These are phyloP conservation scores for Hermaeophaga mercurialis DNA, from an alignment of 2,888 invertebrate species.

Conservation along the genomic window DNA sequence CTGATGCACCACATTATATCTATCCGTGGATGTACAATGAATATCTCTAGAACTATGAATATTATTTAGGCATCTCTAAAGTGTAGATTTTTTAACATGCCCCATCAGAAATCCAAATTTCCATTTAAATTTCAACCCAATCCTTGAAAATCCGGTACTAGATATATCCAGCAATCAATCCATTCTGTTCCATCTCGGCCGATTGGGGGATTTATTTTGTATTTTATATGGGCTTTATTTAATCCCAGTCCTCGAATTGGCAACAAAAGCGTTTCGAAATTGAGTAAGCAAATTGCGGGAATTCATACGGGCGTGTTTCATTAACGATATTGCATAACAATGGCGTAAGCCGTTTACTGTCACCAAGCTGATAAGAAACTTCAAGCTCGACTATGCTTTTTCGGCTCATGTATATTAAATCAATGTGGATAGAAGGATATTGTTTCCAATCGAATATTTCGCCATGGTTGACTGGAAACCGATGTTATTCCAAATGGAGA, in stretches of 20 bases:
- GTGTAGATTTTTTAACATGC: no score
- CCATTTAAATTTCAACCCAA: no score
- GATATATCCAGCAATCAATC: no score
- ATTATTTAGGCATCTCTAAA: no score
- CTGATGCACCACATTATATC: no score
- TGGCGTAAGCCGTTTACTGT: conserved; percentile 5
- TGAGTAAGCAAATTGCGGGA: not conserved
- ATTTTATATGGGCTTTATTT: not conserved
- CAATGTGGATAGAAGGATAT: not conserved
- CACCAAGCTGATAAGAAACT: not conserved
- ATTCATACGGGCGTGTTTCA: conserved; percentile 9
- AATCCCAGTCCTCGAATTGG: conserved; percentile 1
- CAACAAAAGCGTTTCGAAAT: conserved; percentile 4
- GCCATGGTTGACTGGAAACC: not conserved
- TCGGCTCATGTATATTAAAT: no score
- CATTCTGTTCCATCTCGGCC: not conserved
- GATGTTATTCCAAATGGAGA: not conserved
- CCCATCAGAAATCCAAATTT: no score
- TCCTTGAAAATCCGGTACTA: no score
- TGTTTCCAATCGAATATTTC: not conserved
- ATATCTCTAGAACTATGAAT: no score
- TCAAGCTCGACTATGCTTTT: not conserved
- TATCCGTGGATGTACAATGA: no score
- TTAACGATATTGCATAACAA: conserved; percentile 6
- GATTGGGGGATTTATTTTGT: not conserved